Evolutionary conservation across 2,888 invertebrate genomes (phyloP), one percentile per base, ranked within the genome.

Genomic region (Philereme vetulata): DNA sequence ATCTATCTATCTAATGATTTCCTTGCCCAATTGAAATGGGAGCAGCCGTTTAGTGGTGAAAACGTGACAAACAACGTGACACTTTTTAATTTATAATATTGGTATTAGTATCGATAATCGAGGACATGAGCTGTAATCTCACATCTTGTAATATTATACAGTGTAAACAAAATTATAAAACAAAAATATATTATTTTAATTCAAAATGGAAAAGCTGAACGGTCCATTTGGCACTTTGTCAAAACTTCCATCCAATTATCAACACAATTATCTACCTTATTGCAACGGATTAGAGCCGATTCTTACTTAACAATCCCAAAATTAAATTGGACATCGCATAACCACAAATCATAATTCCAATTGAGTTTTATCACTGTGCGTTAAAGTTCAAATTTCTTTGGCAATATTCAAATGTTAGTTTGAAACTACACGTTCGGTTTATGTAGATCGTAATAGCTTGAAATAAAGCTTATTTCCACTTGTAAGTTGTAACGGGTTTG

Each of bases 141-240:
- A 38, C 53, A 52, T 11, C 42, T 21, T 42, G 45, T 56, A 40
- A 50, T 46, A 50, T 46, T 46, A n/a, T 49, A 45, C 57, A 40
- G 50, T 50, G 21, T 50, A 46, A 36, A 58, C 44, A 38, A 8
- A 6, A 38, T 48, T 43, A 62, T 55, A 55, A 48, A 62, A 57
- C 53, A 61, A 60, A 65, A 64, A 67, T 60, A 64, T 62, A 62
- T 56, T 46, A 59, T 65, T 66, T 64, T 59, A 66, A 64, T 67
- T 58, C 63, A 65, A 67, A 69, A 63, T 67, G 66, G 21, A 62
- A 66, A 65, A 56, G 56, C 62, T 61, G 52, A 54, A 56, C 65
- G 62, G 36, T 61, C 69, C 67, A 67, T 67, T 70, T 70, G 69
- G 69, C 69, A 56, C 34, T 42, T 60, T 65, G 61, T 70, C 69